phyloP scores from a whole-genome alignment of 2,113 vertebrate genomes.

The Callipepla squamata region DNA sequence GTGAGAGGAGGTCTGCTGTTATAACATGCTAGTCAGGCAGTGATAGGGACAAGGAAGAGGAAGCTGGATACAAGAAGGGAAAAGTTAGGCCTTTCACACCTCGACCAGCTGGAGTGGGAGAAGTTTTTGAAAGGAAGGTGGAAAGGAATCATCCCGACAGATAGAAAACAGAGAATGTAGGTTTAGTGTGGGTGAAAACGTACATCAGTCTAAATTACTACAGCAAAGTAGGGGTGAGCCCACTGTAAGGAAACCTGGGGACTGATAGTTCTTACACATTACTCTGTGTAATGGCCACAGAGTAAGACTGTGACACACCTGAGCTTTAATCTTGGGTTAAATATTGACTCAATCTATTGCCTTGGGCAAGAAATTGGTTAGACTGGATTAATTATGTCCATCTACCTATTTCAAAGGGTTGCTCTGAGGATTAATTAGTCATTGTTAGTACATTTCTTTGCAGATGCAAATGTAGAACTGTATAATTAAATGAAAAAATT shows the following conservation, averaged over 20 bases:
- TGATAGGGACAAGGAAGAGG: not conserved
- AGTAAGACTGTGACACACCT: not conserved
- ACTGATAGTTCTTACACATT: not conserved
- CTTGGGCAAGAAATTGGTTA: not conserved
- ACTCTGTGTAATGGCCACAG: not conserved
- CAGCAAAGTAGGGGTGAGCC: not conserved
- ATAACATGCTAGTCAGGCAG: not conserved
- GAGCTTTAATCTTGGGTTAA: slow-evolving; percentile 9
- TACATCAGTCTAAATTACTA: not conserved
- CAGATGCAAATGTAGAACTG: not conserved
- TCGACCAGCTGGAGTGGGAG: not conserved
- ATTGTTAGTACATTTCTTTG: slow-evolving; percentile 38
- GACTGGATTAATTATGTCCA: slow-evolving; percentile 2
- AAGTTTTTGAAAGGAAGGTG: not conserved
- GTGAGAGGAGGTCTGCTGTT: not conserved
- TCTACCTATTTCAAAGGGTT: slow-evolving; percentile 36
- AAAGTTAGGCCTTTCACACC: not conserved
- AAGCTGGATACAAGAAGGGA: not conserved
- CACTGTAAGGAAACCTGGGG: not conserved
- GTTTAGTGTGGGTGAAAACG: not conserved
- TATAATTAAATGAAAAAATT: slow-evolving; percentile 20
- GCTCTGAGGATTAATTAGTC: slow-evolving; percentile 18
- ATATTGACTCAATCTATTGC: not conserved
- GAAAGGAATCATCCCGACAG: not conserved
- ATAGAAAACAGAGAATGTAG: not conserved